Evolutionary conservation across 1,140 invertebrate species (phyloP).

Genomic region (Euschistus heros): DNA sequence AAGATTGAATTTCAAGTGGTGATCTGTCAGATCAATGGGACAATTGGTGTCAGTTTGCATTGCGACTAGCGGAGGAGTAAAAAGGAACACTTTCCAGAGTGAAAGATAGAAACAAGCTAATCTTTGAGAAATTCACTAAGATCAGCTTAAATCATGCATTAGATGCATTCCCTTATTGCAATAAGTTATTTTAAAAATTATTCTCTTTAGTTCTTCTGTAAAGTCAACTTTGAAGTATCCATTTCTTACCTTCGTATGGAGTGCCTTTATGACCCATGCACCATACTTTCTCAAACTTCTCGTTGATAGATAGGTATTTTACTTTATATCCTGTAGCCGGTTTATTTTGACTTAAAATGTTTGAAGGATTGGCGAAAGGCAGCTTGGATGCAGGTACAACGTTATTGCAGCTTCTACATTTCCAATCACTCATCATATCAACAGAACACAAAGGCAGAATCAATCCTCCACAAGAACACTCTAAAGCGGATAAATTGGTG

Average conservation of each 20-base stretch:
- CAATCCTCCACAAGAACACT: conserved; percentile 36
- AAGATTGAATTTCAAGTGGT: too few species aligned
- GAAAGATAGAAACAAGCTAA: not conserved
- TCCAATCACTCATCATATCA: conserved; percentile 37
- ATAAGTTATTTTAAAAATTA: not conserved
- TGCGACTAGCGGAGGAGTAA: not conserved
- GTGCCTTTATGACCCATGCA: not conserved
- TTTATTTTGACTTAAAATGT: not conserved
- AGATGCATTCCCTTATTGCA: not conserved
- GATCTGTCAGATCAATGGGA: too few species aligned
- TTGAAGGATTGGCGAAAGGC: not conserved
- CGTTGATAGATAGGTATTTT: not conserved
- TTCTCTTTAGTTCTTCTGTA: not conserved
- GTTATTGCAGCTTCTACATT: conserved; percentile 40
- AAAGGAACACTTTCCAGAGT: not conserved
- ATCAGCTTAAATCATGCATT: not conserved
- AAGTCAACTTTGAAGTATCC: not conserved
- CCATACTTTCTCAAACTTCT: not conserved
- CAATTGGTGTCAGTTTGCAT: not conserved
- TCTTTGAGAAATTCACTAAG: not conserved
- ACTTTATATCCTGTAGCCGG: not conserved
- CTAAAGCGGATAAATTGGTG: conserved; percentile 39
- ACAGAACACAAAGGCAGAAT: conserved; percentile 39
- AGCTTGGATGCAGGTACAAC: conserved; percentile 24
- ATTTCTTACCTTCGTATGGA: not conserved